Base-by-base conservation (phyloP, 2,888 invertebrate species). In the Phytoseiulus persimilis region DNA sequence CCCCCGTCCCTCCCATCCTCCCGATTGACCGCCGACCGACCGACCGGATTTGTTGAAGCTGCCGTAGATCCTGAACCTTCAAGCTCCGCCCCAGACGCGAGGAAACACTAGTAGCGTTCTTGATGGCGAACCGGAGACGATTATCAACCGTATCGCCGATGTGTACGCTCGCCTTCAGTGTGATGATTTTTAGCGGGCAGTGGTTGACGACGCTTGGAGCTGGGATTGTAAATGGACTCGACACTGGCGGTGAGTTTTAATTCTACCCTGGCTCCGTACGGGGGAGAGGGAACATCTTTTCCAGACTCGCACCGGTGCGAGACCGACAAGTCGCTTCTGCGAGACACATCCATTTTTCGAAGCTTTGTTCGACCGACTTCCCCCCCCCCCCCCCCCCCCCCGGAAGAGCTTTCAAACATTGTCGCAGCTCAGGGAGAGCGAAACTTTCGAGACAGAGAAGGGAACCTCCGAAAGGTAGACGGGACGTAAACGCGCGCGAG, bases 141-240 rank as follows among this genome's bases (percentile, higher is more conserved):
- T 23, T 28, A 65, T 65, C 65, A 28, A 23, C 65, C 65, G 65
- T 65, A 14, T 28, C 65, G 65, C 65, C 65, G 28, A 3, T 65
- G 65, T 65, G 28, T 65, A 65, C 65, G 65, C 65, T 65, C 65
- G 65, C 65, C 65, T 65, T 65, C 65, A 65, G 65, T 65, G 65
- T 65, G 65, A 65, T 65, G 65, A 65, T 65, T 65, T 65, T 65
- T 65, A 65, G 65, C 65, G 65, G 65, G 65, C 65, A 65, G 65
- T 65, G 65, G 65, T 65, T 65, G 18, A 65, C 65, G 14, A 65
- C 65, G 65, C 65, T 65, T 65, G 65, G 18, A 65, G 65, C 28
- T 65, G 65, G 65, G 65, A 65, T 65, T 65, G 65, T 65, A 65
- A 65, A 65, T 65, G 65, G 65, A 65, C 65, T 65, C 65, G 65